A percentile compares a stretch with the other conserved stretches of the same genome.
phyloP scores from a whole-genome alignment of 2,888 invertebrate genomes.

The Drosophila paramelanica region DNA sequence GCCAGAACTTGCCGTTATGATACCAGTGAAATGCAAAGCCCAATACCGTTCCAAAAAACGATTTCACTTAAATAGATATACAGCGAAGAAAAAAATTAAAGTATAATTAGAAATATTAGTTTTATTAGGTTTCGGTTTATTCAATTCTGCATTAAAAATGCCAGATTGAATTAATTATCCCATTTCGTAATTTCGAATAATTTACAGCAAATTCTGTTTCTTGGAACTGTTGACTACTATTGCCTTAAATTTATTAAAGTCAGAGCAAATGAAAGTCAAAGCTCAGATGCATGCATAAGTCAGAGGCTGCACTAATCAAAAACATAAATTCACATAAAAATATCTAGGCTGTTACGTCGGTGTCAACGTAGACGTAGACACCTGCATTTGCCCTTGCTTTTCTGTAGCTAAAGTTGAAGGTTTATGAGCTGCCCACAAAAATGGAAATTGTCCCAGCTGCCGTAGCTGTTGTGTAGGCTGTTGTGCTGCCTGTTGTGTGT shows the following conservation, averaged over 20 bases:
- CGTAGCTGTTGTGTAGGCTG: slow-evolving; percentile 31
- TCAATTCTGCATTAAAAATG: too few relatives aligned
- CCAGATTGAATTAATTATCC: too few relatives aligned
- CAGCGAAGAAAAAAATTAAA: too few relatives aligned
- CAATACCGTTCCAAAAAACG: slow-evolving; percentile 1
- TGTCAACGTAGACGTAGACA: slow-evolving; percentile 50
- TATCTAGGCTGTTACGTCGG: slow-evolving; percentile 34
- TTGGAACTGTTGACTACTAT: slow-evolving; percentile 31
- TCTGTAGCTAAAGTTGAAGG: slow-evolving; percentile 71
- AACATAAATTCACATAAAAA: slow-evolving; percentile 80
- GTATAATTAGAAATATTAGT: too few relatives aligned
- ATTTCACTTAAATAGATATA: not conserved
- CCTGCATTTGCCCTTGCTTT: slow-evolving; percentile 71
- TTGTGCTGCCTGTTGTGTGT: slow-evolving; percentile 1
- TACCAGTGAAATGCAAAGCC: slow-evolving; percentile 10
- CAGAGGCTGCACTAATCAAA: slow-evolving; percentile 77
- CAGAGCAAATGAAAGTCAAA: slow-evolving; percentile 53
- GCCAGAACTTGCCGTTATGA: slow-evolving; percentile 27
- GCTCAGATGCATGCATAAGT: slow-evolving; percentile 70
- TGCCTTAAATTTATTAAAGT: slow-evolving; percentile 64
- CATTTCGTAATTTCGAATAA: too few relatives aligned
- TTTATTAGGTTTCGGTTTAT: too few relatives aligned
- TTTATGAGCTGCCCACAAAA: slow-evolving; percentile 78
- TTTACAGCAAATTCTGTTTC: not conserved
- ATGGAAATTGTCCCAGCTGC: slow-evolving; percentile 74